These are phyloP conservation scores for Bombus terrestris DNA, from an alignment of 1,140 invertebrate genomes.

Conservation along the genomic window DNA sequence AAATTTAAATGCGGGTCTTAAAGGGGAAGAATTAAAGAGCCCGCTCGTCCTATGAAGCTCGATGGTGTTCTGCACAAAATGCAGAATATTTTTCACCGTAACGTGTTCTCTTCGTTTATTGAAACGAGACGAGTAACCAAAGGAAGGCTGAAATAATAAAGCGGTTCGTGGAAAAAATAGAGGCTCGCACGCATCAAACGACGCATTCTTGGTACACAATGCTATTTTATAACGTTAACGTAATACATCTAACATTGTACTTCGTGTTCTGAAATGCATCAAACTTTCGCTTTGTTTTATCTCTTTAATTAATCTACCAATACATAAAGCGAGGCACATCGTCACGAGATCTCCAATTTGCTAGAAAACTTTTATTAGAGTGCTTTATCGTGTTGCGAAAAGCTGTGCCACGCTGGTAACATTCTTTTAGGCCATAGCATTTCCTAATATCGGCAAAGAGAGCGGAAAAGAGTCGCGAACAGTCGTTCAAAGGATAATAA, in stretches of 20 bases:
- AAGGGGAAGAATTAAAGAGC: constrained; percentile 49
- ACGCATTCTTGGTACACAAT: not conserved
- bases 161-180: not conserved
- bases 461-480: not conserved
- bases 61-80: not conserved
- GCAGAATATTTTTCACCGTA: not conserved
- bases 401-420: not conserved
- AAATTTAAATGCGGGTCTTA: constrained; percentile 73
- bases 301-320: constrained; percentile 63
- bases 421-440: not conserved
- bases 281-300: constrained; percentile 66
- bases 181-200: not conserved
- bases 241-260: constrained; percentile 38
- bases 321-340: constrained; percentile 31
- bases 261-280: constrained; percentile 42
- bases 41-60: not conserved
- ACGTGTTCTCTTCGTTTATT: not conserved
- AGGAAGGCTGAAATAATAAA: not conserved
- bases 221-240: not conserved
- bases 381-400: constrained; percentile 11
- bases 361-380: constrained; percentile 64
- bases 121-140: not conserved
- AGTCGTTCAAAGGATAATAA: not conserved
- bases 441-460: not conserved
- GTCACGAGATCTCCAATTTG: constrained; percentile 60